Evolutionary conservation across 2,113 vertebrate species (phyloP).

Genomic region (Pterocles gutturalis): DNA sequence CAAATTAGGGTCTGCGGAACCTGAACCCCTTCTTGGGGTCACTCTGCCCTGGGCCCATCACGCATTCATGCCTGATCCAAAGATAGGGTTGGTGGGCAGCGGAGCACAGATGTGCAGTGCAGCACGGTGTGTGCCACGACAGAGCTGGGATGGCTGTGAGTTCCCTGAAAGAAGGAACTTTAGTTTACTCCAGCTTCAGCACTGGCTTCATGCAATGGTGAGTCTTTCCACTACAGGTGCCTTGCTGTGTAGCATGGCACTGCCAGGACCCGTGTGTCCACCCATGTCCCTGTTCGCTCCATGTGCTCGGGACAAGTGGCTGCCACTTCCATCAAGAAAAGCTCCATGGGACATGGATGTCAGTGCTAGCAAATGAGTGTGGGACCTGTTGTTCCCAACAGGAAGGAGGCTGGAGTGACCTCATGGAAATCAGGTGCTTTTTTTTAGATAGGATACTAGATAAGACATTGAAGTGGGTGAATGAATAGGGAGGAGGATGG

Average conservation of each 20-base stretch:
- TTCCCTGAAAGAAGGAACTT: neutral
- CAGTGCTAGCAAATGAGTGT: neutral
- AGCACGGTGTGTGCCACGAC: rapidly evolving
- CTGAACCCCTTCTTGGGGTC: neutral
- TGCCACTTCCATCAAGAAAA: neutral
- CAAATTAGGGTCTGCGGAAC: neutral
- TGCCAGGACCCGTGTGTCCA: neutral
- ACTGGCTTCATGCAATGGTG: rapidly evolving
- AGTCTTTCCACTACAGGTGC: neutral
- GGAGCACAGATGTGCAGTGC: too few relatives aligned
- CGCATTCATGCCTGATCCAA: neutral
- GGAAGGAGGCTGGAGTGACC: neutral
- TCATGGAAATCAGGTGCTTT: neutral
- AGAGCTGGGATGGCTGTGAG: neutral
- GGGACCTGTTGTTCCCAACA: neutral
- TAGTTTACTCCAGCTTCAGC: rapidly evolving
- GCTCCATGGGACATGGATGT: neutral
- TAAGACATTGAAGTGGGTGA: neutral
- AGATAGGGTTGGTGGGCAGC: neutral
- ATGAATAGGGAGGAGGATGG: neutral
- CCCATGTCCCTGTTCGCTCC: neutral
- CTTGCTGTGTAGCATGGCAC: rapidly evolving
- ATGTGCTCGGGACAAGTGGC: neutral
- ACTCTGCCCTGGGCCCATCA: neutral
- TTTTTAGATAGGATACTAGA: neutral